Conservation (phyloP, 2,888 invertebrate species). For the Troides helena region DNA sequence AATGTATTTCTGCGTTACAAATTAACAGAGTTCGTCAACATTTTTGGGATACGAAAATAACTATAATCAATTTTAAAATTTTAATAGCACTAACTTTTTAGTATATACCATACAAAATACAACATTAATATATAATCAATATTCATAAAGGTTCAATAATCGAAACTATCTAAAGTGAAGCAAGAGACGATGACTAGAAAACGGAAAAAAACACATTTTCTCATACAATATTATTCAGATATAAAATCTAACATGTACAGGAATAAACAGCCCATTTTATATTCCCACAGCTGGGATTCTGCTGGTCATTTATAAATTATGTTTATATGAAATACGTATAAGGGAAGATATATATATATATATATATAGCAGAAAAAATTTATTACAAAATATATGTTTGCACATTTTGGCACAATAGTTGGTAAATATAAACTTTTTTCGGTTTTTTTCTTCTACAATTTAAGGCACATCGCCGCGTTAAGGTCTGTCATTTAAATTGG, state of each 20-base stretch:
- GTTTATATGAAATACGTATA: conserved; percentile 15
- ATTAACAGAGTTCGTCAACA: no score
- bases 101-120: conserved; percentile 73
- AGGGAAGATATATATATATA: conserved; percentile 21
- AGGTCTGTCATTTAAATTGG: background rate
- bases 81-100: conserved; percentile 66
- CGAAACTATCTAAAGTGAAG: conserved; percentile 37
- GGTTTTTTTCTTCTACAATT: conserved; percentile 35
- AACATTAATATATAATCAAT: conserved; percentile 54
- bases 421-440: conserved; percentile 33
- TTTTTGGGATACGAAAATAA: no score
- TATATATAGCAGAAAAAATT: conserved; percentile 20
- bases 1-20: no score
- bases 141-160: conserved; percentile 39
- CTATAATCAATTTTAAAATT: conserved; percentile 47
- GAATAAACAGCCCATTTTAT: background rate
- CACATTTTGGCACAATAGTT: conserved; percentile 55
- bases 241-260: conserved; percentile 1
- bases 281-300: no score
- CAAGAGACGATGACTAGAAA: conserved; percentile 38
- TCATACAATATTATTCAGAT: conserved; percentile 26
- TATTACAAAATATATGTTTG: conserved; percentile 30
- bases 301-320: conserved; percentile 11
- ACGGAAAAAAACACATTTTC: conserved; percentile 28
- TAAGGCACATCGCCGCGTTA: conserved; percentile 63